Conservation (phyloP, 2,113 vertebrate genomes). For the Erinaceus europaeus region DNA sequence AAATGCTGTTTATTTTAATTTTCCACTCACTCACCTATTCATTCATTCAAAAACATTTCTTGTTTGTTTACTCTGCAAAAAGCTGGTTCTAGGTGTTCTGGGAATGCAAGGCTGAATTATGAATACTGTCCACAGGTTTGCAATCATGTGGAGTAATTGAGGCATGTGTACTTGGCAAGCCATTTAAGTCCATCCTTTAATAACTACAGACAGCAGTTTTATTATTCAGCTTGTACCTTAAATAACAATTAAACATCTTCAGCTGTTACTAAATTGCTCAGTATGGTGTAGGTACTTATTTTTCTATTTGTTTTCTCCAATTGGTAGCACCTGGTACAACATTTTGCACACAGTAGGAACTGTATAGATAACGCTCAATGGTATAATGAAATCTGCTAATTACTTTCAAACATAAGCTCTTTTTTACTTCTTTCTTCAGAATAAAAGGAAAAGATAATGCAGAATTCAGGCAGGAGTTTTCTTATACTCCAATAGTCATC, state of each 20-base stretch:
- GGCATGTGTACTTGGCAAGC: neutral
- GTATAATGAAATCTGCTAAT: neutral
- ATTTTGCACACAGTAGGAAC: neutral
- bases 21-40: conserved; percentile 28
- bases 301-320: neutral
- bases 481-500: neutral
- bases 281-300: neutral
- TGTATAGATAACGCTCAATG: neutral
- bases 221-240: neutral
- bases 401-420: neutral
- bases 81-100: neutral
- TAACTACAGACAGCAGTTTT: neutral
- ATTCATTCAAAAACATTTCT: no score
- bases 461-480: neutral
- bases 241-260: neutral
- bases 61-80: neutral
- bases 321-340: neutral
- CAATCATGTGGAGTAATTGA: neutral
- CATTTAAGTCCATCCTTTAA: conserved; percentile 20
- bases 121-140: neutral
- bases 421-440: neutral
- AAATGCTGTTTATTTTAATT: neutral
- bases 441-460: neutral
- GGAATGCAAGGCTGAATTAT: neutral
- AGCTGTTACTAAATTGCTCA: neutral